Evolutionary conservation across 2,113 vertebrate species (phyloP).

Genomic region (Sminthopsis crassicaudata): DNA sequence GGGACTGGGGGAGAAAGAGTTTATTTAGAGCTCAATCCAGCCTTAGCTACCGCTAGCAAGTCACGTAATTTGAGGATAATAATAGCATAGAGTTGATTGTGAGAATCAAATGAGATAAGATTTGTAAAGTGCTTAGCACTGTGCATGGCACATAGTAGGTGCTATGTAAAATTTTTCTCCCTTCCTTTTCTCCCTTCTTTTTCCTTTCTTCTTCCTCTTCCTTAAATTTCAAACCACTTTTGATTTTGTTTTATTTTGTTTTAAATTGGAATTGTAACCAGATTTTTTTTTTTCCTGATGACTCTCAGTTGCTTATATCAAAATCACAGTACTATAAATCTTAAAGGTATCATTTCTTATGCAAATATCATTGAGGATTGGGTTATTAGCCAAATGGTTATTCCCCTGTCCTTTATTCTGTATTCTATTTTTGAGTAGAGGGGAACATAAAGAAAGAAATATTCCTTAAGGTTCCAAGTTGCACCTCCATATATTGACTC

Average conservation of each 20-base stretch:
- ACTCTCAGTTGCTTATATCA: not conserved
- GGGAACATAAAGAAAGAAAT: not conserved
- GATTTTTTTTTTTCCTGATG: not conserved
- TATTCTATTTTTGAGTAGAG: not conserved
- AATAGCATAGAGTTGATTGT: not conserved
- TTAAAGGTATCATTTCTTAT: not conserved
- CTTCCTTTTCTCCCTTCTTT: not conserved
- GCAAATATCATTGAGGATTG: not conserved
- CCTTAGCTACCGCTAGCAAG: too few relatives aligned
- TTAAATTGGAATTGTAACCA: not conserved
- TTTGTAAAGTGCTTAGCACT: not conserved
- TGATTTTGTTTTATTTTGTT: not conserved
- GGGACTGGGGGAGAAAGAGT: too few relatives aligned
- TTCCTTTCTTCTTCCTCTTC: not conserved
- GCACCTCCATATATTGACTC: not conserved
- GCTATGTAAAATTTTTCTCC: not conserved
- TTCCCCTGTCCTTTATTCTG: not conserved
- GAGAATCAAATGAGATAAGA: not conserved
- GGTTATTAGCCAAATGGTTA: not conserved
- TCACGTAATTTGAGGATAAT: too few relatives aligned
- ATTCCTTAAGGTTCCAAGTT: accelerated
- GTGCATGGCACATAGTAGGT: not conserved
- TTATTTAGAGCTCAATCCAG: too few relatives aligned
- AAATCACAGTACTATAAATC: not conserved
- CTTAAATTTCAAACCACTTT: not conserved